A percentile compares a stretch with the other conserved stretches of the same genome.
Conservation (phyloP, 2,113 vertebrate genomes). For the Isurus oxyrinchus region DNA sequence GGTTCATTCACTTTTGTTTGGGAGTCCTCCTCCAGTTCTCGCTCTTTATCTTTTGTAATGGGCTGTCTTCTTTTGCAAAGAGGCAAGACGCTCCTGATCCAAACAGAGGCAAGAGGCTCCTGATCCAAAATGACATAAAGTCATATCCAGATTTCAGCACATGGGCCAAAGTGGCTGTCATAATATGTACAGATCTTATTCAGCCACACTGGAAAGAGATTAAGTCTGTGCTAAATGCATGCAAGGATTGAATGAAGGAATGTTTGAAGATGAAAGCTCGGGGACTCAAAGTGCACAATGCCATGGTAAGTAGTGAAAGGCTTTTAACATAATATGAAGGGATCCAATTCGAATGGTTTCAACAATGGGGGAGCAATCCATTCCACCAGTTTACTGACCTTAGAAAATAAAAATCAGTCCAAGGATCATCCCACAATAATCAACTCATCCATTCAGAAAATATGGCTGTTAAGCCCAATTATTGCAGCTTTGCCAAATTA, state of each 20-base stretch:
- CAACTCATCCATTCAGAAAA: background rate
- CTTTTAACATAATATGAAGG: background rate
- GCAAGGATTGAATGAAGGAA: background rate
- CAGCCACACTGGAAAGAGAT: background rate
- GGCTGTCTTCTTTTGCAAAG: background rate
- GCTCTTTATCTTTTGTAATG: background rate
- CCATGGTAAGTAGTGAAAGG: background rate
- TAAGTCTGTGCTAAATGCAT: background rate
- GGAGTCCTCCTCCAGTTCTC: background rate
- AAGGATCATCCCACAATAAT: background rate
- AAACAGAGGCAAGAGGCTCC: background rate
- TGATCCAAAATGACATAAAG: background rate
- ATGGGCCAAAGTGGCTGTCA: background rate
- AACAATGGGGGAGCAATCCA: background rate
- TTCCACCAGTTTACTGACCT: background rate
- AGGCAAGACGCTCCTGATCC: too few relatives aligned
- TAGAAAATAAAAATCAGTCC: background rate
- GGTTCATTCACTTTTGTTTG: background rate
- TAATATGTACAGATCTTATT: background rate
- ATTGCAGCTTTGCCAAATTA: background rate
- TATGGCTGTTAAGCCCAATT: background rate
- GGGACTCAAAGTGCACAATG: background rate
- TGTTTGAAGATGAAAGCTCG: background rate
- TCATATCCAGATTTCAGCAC: background rate
- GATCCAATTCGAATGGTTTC: background rate